These are phyloP conservation scores for Itoplectis maculator DNA, from an alignment of 2,888 invertebrate species.

Conservation along the genomic window DNA sequence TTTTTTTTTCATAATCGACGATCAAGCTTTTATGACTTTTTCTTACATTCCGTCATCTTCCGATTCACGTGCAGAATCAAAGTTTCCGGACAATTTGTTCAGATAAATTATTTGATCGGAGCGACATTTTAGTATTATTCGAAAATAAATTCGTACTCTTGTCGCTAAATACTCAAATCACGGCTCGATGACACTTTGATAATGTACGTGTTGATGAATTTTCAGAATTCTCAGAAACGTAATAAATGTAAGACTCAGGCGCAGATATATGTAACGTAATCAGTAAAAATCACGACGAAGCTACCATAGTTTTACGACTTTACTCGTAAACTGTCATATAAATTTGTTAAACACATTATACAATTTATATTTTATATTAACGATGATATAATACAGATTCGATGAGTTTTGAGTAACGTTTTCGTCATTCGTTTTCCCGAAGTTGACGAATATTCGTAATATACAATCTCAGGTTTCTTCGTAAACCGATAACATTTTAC, in stretches of 20 bases:
- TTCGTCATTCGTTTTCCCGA: not conserved
- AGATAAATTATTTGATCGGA: too few relatives aligned
- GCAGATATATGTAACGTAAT: constrained; percentile 26
- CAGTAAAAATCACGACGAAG: constrained; percentile 12
- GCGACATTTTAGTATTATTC: not conserved
- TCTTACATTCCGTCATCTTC: constrained; percentile 14
- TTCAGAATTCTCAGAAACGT: not conserved
- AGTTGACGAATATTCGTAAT: not conserved
- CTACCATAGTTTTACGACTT: constrained; percentile 27
- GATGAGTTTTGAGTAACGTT: constrained; percentile 48
- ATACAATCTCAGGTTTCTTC: constrained; percentile 1
- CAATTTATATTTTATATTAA: constrained; percentile 65
- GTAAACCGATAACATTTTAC: not conserved
- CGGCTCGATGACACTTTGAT: too few relatives aligned
- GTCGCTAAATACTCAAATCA: too few relatives aligned
- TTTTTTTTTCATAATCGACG: not conserved
- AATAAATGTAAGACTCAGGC: constrained; percentile 1
- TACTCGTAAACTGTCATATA: constrained; percentile 41
- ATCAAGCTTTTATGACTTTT: not conserved
- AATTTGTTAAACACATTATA: constrained; percentile 61
- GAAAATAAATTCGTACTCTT: not conserved
- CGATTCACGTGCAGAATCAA: not conserved
- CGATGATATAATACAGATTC: constrained; percentile 52
- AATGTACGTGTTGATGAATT: too few relatives aligned
- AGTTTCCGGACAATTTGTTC: too few relatives aligned